Evolutionary conservation across 2,888 invertebrate species (phyloP).

Genomic region (Lucinisca nassula): DNA sequence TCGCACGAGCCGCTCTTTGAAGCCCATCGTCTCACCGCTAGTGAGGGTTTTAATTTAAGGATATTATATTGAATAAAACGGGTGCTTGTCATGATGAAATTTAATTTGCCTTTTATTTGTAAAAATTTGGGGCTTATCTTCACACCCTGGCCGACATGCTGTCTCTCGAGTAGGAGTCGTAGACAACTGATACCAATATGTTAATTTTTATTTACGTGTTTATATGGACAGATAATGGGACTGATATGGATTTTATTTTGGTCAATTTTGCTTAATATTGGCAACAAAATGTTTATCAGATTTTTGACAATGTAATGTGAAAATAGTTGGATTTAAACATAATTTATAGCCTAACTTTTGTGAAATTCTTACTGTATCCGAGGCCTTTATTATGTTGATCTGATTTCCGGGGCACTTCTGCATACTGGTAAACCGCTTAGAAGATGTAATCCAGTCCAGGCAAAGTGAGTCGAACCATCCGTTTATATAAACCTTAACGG

Average conservation of each 20-base stretch:
- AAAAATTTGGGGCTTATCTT: background rate
- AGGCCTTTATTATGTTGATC: too few relatives aligned
- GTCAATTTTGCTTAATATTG: too few relatives aligned
- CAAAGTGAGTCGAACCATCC: too few relatives aligned
- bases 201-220: background rate
- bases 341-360: too few relatives aligned
- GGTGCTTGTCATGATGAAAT: background rate
- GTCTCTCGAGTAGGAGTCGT: background rate
- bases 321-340: too few relatives aligned
- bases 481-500: too few relatives aligned
- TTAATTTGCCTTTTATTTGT: background rate
- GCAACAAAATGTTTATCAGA: background rate
- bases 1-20: slow-evolving; percentile 9
- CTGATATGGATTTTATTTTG: background rate
- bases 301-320: background rate
- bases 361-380: too few relatives aligned
- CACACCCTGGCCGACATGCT: background rate
- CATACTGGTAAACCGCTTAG: too few relatives aligned
- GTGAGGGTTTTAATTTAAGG: slow-evolving; percentile 1
- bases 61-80: background rate
- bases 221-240: too few relatives aligned
- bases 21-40: background rate
- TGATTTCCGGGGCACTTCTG: too few relatives aligned
- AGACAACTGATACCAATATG: background rate
- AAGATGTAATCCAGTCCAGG: too few relatives aligned